Evolutionary conservation across 2,113 vertebrate species (phyloP).

Genomic region (Cariama cristata): DNA sequence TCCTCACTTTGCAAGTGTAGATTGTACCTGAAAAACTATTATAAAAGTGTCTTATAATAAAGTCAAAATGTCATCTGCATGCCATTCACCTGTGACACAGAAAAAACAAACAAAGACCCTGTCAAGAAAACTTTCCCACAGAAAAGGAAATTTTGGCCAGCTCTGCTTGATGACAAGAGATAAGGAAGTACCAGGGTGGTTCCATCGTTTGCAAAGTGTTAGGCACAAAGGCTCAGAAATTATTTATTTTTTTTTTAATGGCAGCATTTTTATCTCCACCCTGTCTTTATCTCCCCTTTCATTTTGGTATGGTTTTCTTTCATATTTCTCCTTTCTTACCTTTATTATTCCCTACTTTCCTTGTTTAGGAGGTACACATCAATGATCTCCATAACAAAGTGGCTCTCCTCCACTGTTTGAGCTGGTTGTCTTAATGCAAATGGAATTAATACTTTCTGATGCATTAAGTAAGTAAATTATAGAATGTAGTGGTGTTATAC

Average conservation of each 20-base stretch:
- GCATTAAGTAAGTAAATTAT: background rate
- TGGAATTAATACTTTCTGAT: background rate
- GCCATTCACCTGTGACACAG: background rate
- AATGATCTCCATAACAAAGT: background rate
- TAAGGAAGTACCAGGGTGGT: slow-evolving; percentile 45
- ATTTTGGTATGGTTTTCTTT: background rate
- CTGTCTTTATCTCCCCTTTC: background rate
- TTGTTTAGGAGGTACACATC: background rate
- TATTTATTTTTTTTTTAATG: background rate
- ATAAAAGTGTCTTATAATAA: background rate
- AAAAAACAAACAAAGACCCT: background rate
- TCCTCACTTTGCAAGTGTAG: background rate
- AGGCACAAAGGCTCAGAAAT: slow-evolving; percentile 22
- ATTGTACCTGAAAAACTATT: background rate
- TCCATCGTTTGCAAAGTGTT: background rate
- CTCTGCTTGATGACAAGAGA: slow-evolving; percentile 45
- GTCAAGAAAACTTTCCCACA: slow-evolving; percentile 28
- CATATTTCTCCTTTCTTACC: background rate
- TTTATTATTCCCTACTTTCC: background rate
- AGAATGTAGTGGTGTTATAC: background rate
- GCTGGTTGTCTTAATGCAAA: background rate
- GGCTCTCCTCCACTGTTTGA: background rate
- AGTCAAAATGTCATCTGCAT: background rate
- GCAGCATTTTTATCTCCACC: background rate
- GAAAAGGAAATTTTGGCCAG: slow-evolving; percentile 20